Base-by-base conservation (phyloP, 2,113 vertebrate genomes). In the Corvus moneduloides region DNA sequence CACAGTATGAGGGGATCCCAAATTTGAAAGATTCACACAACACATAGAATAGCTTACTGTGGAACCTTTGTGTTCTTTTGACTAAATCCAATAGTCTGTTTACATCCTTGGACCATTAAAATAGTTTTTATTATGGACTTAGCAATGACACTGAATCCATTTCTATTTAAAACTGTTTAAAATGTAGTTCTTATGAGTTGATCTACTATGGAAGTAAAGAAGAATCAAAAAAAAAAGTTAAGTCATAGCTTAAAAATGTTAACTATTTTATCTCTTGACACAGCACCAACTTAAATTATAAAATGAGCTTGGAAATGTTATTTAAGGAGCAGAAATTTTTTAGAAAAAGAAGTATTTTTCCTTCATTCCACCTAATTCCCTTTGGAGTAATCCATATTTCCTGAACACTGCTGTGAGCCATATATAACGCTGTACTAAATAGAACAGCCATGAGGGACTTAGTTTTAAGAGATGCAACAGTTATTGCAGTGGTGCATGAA, bases 131-230 rank as follows among this genome's bases (percentile, higher is more conserved):
- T 98, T 98, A 98, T 98, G 98, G 97, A 98, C 98, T 98, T 98
- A 98, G 97, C 97, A 98, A 98, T 98, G 98, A 98, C 98, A 98
- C 98, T 98, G 98, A 98, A 98, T 98, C 98, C 95, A 97, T 98
- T 97, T 98, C 93, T 98, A 98, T 98, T 98, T 98, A 98, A 98
- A 98, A 97, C 97, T 98, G 72, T 98, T 98, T 96, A 96, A 98
- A 97, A 96, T 98, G 97, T 98, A 98, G 97, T 96, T 98, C 94
- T 97, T 98, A 96, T 97, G 96, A 98, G 96, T 97, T 97, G 97
- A 95, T 98, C 96, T 97, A 96, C 97, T 96, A 97, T 96, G 92
- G 94, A 98, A 97, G 93, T 97, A 92, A 97, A 97, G 96, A 97
- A 97, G 94, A 96, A 95, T 97, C 88, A 97, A 94, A 91, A 93